phyloP scores from a whole-genome alignment of 2,113 vertebrate species.

The Phodopus roborovskii region DNA sequence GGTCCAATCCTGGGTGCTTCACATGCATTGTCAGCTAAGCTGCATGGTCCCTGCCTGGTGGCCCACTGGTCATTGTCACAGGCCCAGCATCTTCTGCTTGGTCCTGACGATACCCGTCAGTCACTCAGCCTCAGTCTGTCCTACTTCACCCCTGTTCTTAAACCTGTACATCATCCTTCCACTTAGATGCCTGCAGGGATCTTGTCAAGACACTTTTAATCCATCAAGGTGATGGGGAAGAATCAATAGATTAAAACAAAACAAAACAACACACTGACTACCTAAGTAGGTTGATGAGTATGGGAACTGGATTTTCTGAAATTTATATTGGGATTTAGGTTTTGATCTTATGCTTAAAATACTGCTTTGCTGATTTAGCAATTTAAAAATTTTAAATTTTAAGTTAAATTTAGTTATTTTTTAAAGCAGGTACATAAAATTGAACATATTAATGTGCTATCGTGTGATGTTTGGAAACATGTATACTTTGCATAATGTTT shows the following conservation, averaged over 20 bases:
- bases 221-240: background rate
- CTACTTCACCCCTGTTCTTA: background rate
- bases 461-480: background rate
- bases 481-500: background rate
- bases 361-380: background rate
- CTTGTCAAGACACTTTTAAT: conserved; percentile 53
- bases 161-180: background rate
- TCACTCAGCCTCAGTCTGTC: background rate
- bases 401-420: conserved; percentile 14
- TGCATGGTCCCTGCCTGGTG: background rate
- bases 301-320: conserved; percentile 34
- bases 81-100: background rate
- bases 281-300: background rate
- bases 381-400: background rate
- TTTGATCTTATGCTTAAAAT: background rate
- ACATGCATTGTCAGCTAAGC: background rate
- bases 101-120: background rate
- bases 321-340: conserved; percentile 1
- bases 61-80: background rate
- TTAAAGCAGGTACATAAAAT: background rate
- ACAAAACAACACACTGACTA: background rate
- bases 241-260: background rate
- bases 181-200: conserved; percentile 10
- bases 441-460: background rate
- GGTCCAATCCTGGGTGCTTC: background rate